Evolutionary conservation across 2,113 vertebrate genomes (phyloP).

Genomic region (Ceyx margarethae): DNA sequence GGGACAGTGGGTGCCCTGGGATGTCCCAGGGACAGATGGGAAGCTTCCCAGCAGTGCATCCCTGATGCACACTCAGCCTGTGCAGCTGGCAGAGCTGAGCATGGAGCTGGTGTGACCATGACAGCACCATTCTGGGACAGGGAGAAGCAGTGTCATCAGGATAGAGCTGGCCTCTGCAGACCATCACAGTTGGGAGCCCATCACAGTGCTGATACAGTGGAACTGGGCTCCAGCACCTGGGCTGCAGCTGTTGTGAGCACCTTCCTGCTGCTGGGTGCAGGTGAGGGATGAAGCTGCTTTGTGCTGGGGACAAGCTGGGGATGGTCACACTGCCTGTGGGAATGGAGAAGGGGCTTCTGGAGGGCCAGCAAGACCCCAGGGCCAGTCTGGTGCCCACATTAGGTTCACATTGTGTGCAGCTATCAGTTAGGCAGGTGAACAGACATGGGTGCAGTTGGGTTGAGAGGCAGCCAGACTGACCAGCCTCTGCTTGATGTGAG

Average conservation of each 20-base stretch:
- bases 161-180: background rate
- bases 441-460: accelerated
- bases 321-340: accelerated
- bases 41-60: accelerated
- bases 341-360: background rate
- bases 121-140: accelerated
- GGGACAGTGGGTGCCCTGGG: background rate
- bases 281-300: background rate
- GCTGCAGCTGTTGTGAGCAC: accelerated
- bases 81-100: no score
- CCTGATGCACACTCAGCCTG: accelerated
- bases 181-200: background rate
- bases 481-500: background rate
- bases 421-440: background rate
- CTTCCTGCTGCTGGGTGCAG: background rate
- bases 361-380: accelerated
- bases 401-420: accelerated
- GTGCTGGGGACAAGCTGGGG: background rate
- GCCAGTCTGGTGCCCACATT: accelerated
- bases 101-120: background rate
- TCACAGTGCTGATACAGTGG: accelerated
- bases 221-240: no score
- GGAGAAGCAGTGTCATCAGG: accelerated
- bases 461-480: background rate
- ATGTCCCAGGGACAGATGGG: background rate